Evolutionary conservation across 1,140 invertebrate genomes (phyloP), one percentile per base, ranked within the genome.

Genomic region (Drosophila ambigua): DNA sequence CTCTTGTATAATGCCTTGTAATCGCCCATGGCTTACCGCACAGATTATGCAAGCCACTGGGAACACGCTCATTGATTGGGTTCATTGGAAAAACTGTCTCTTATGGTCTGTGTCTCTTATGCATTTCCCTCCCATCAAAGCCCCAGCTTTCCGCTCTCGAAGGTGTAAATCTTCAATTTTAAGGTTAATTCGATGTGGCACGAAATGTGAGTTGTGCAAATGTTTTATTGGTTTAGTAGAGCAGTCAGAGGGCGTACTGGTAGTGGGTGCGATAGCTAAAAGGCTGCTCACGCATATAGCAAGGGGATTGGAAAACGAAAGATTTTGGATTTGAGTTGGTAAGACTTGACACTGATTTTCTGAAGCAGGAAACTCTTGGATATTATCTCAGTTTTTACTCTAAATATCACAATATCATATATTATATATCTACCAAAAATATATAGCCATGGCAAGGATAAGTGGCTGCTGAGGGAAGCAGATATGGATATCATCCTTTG

Each of bases 171-270:
- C 63, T 62, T 63, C 49, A 82, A 81, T 81, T 82, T 82, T 58
- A 58, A 77, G 73, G 73, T 82, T 82, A 81, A 82, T 82, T 73
- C 5, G 15, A 16, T 6, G 73, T 72, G 67, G 72, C 77, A 62
- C 63, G 69, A 77, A 61, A 52, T 69, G 55, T 65, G 55, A 52
- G 52, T 13, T 39, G 35, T 39, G 35, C 35, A 82, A 82, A 58
- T 64, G 45, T 69, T 81, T 82, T 82, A 82, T 82, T 82, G 79
- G 79, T 82, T 82, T 81, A 81, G 72, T 79, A 79, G 76, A 58
- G 67, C 75, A 78, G 72, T 77, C 75, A 58, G 41, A 44, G 31
- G 67, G 62, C 62, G 69, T 49, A 31, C 9, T 23, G 50, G 13
- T 39, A 39, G 35, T 39, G 11, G 11, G 31, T 35, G 31, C 31